Conservation (phyloP, 2,888 invertebrate genomes). For the Brachypalpus laphriformis region DNA sequence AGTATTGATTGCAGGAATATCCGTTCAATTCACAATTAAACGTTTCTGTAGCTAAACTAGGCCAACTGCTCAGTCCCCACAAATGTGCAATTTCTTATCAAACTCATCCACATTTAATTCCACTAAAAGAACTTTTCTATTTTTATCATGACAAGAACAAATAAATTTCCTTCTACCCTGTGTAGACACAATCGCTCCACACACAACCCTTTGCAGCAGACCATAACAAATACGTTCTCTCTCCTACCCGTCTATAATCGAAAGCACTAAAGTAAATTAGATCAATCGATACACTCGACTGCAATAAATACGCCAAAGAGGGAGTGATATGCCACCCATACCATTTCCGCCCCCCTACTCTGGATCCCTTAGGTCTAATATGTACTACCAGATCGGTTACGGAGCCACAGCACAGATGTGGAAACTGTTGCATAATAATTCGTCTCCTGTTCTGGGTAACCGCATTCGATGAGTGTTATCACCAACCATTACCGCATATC, state of each 20-base stretch:
- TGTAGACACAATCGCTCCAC: neutral
- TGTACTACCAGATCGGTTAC: conserved; percentile 6
- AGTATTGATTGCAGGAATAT: neutral
- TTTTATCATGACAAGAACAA: conserved; percentile 8
- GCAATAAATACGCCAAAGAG: conserved; percentile 26
- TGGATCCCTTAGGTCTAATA: neutral
- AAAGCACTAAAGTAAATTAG: conserved; percentile 59
- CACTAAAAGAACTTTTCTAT: conserved; percentile 19
- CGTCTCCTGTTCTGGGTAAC: conserved; percentile 56
- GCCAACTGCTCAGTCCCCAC: neutral
- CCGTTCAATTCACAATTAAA: neutral
- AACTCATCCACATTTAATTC: conserved; percentile 28
- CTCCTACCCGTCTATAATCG: conserved; percentile 5
- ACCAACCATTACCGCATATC: conserved; percentile 68
- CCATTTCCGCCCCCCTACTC: neutral
- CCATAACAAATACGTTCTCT: conserved; percentile 9
- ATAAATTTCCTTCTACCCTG: conserved; percentile 9
- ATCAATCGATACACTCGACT: conserved; percentile 44
- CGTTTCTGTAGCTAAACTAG: neutral
- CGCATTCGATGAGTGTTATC: conserved; percentile 68
- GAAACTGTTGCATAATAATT: conserved; percentile 65
- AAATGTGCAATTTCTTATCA: conserved; percentile 13
- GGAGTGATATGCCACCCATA: conserved; percentile 7
- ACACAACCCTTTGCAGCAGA: neutral
- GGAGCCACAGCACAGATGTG: conserved; percentile 14